Conservation (phyloP, 2,113 vertebrate genomes). For the Trochalopteron elliotii region DNA sequence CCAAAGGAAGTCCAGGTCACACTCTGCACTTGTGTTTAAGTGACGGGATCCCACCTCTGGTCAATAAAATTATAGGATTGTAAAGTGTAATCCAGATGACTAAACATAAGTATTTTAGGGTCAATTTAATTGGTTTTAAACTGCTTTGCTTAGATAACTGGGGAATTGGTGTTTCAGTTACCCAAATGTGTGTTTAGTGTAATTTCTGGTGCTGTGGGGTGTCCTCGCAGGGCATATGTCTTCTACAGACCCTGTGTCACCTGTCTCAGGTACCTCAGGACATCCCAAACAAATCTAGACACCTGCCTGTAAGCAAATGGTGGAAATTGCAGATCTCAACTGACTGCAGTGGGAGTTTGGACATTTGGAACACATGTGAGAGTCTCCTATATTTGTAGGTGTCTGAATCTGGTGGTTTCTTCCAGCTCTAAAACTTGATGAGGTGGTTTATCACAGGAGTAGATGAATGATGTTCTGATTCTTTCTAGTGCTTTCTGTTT, state of each 20-base stretch:
- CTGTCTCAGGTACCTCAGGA: not conserved
- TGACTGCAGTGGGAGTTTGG: not conserved
- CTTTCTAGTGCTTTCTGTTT: not conserved
- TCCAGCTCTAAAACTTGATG: not conserved
- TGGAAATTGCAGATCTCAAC: not conserved
- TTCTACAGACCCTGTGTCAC: not conserved
- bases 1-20: not conserved
- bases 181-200: not conserved
- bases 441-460: not conserved
- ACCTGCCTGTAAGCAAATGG: rapidly evolving
- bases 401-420: not conserved
- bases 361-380: rapidly evolving
- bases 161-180: not conserved
- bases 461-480: not conserved
- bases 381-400: rapidly evolving
- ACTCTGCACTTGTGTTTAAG: not conserved
- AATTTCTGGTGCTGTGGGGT: not conserved
- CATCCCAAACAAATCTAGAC: not conserved
- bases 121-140: not conserved
- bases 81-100: not conserved
- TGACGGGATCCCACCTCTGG: not conserved
- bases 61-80: not conserved
- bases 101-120: not conserved
- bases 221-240: not conserved
- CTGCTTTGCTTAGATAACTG: not conserved